Evolutionary conservation across 2,888 invertebrate species (phyloP).

Genomic region (Drosophila recens): DNA sequence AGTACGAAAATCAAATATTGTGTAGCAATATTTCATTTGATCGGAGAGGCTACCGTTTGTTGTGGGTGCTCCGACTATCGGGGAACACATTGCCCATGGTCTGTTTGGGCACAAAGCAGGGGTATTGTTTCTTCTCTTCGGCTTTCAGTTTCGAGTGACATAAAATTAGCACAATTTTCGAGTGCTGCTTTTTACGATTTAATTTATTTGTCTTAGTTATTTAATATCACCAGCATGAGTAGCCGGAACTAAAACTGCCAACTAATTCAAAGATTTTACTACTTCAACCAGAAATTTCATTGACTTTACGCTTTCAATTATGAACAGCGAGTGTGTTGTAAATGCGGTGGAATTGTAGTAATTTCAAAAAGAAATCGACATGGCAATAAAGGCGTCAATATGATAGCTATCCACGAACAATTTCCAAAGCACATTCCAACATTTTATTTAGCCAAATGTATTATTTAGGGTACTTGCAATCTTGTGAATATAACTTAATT

Average conservation of each 20-base stretch:
- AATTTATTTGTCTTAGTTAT: constrained; percentile 70
- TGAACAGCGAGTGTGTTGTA: constrained; percentile 32
- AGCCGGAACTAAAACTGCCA: constrained; percentile 73
- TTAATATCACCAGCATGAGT: constrained; percentile 66
- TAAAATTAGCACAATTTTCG: constrained; percentile 62
- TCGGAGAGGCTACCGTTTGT: constrained; percentile 77
- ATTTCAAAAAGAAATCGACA: constrained; percentile 23
- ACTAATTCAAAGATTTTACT: constrained; percentile 9
- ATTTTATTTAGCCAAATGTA: too few species aligned
- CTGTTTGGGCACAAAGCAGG: constrained; percentile 67
- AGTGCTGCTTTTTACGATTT: constrained; percentile 56
- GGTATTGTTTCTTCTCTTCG: constrained; percentile 45
- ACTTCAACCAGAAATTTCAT: constrained; percentile 19
- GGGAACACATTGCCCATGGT: constrained; percentile 61
- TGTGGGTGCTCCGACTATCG: constrained; percentile 34
- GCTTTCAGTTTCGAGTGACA: constrained; percentile 49
- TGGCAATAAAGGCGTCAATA: constrained; percentile 13
- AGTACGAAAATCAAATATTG: constrained; percentile 61
- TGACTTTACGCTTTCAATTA: constrained; percentile 31
- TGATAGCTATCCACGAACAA: neutral
- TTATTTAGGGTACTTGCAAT: neutral
- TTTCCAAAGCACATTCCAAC: too few species aligned
- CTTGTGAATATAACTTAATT: neutral
- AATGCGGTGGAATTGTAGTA: constrained; percentile 54
- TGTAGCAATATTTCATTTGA: constrained; percentile 81